phyloP scores from a whole-genome alignment of 2,797 vertebrate species.

The Labeo calbasu region DNA sequence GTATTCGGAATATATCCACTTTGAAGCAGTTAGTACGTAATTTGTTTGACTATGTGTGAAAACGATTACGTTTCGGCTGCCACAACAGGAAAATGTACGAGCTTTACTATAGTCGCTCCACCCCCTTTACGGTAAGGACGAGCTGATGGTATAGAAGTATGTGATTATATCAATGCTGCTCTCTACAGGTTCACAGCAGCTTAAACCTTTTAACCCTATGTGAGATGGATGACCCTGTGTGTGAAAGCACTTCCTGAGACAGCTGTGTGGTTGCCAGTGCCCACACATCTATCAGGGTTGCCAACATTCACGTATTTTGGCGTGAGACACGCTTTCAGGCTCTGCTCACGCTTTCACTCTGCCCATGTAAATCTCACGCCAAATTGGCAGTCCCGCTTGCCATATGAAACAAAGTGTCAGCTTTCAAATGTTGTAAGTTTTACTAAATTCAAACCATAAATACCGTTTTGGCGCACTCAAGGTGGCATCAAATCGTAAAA shows the following conservation, averaged over 20 bases:
- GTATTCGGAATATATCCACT: background rate
- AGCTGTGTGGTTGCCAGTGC: background rate
- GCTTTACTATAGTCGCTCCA: slow-evolving; percentile 53
- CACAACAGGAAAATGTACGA: slow-evolving; percentile 47
- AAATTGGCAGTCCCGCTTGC: no score
- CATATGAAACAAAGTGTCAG: no score
- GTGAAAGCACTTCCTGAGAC: slow-evolving; percentile 6
- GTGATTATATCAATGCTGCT: slow-evolving; percentile 46
- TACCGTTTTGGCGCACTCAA: no score
- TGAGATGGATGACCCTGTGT: slow-evolving; percentile 1
- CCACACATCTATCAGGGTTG: background rate
- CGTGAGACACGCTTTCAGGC: no score
- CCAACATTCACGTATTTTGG: background rate
- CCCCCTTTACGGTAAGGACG: slow-evolving; percentile 48
- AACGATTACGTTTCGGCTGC: slow-evolving; percentile 24
- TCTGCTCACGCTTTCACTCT: no score
- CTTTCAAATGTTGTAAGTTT: no score
- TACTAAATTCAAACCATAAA: no score
- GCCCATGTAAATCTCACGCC: no score
- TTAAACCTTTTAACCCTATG: slow-evolving; percentile 26
- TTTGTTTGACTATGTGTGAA: slow-evolving; percentile 15
- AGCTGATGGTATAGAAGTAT: slow-evolving; percentile 52
- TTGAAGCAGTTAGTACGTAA: background rate
- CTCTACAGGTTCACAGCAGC: slow-evolving; percentile 42
- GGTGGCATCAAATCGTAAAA: no score